Conservation (phyloP, 2,888 invertebrate genomes). For the Chaetogeoica ovagalla region DNA sequence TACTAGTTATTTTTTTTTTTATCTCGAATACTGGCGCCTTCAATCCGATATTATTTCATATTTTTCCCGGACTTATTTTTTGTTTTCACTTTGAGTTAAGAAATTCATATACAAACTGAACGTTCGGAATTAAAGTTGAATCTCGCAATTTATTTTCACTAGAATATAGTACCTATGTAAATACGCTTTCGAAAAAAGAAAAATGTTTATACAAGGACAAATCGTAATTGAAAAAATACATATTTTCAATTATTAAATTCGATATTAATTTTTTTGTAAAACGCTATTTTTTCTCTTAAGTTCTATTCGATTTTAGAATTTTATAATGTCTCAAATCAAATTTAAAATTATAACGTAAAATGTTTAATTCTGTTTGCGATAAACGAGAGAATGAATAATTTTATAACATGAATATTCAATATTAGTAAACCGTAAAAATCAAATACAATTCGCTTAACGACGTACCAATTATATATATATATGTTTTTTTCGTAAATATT, state of each 20-base stretch:
- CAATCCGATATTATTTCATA: constrained; percentile 9
- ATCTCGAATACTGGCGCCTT: neutral
- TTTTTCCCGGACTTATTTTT: neutral
- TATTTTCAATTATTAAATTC: neutral
- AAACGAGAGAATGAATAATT: too few relatives aligned
- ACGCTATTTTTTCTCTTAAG: too few relatives aligned
- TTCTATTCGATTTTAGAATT: too few relatives aligned
- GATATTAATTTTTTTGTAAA: neutral
- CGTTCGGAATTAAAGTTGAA: neutral
- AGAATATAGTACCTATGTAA: neutral
- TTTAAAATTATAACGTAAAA: too few relatives aligned
- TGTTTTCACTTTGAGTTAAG: neutral
- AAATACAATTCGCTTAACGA: too few relatives aligned
- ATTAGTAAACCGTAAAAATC: too few relatives aligned
- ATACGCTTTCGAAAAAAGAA: neutral
- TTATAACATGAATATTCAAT: too few relatives aligned
- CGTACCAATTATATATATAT: too few relatives aligned
- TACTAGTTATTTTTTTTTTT: neutral
- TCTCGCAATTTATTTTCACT: neutral
- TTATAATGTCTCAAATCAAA: too few relatives aligned
- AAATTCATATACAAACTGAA: neutral
- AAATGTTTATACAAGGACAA: neutral
- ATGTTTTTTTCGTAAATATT: too few relatives aligned
- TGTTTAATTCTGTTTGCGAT: too few relatives aligned
- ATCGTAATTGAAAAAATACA: neutral